A percentile compares a stretch with the other conserved stretches of the same genome.
phyloP scores from a whole-genome alignment of 2,113 vertebrate species.

The Hoplias malabaricus region DNA sequence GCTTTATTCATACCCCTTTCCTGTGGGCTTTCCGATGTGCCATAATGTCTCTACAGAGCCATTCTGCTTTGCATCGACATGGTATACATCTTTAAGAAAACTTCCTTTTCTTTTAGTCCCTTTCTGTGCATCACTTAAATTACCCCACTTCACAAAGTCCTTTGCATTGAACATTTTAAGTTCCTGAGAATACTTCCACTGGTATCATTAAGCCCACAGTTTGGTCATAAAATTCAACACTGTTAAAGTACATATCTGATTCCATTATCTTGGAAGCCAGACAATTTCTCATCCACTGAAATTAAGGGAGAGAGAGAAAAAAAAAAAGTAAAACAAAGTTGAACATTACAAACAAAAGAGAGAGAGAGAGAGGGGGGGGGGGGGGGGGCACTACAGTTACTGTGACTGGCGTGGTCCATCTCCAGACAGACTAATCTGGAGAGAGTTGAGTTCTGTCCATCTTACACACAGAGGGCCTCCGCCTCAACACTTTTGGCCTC shows the following conservation, averaged over 20 bases:
- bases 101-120: neutral
- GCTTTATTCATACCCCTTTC: slow-evolving; percentile 63
- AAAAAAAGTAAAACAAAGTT: slow-evolving; percentile 54
- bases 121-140: slow-evolving; percentile 43
- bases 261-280: slow-evolving; percentile 40
- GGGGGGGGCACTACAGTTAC: slow-evolving; percentile 58
- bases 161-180: slow-evolving; percentile 52
- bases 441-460: slow-evolving; percentile 57
- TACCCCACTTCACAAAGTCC: slow-evolving; percentile 28
- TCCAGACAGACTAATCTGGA: slow-evolving; percentile 54
- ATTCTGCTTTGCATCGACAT: slow-evolving; percentile 42
- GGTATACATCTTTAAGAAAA: neutral
- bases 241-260: slow-evolving; percentile 51
- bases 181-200: slow-evolving; percentile 62
- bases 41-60: slow-evolving; percentile 34
- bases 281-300: slow-evolving; percentile 52
- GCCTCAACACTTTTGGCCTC: slow-evolving; percentile 47
- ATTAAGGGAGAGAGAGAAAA: slow-evolving; percentile 54
- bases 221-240: slow-evolving; percentile 65
- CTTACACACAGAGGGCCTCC: slow-evolving; percentile 50
- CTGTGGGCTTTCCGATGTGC: slow-evolving; percentile 26
- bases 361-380: slow-evolving; percentile 49
- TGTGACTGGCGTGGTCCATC: slow-evolving; percentile 58
- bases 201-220: slow-evolving; percentile 55
- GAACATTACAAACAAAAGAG: slow-evolving; percentile 32